Evolutionary conservation across 2,797 vertebrate species (phyloP).

Genomic region (Ibycter americanus): DNA sequence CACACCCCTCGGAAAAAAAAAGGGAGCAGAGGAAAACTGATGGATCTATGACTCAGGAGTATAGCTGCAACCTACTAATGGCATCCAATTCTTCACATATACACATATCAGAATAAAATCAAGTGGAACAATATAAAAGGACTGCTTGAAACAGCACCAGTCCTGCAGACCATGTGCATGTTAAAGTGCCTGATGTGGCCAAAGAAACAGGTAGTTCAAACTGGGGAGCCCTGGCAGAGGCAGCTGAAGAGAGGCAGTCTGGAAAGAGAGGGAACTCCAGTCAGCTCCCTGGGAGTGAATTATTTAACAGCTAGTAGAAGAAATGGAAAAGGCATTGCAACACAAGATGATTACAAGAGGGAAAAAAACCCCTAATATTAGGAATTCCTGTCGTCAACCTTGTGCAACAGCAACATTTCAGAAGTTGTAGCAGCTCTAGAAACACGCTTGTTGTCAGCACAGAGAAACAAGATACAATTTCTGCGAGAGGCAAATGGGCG

Average conservation of each 20-base stretch:
- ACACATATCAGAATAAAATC: background rate
- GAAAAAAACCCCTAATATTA: background rate
- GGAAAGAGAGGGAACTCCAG: background rate
- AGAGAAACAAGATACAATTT: background rate
- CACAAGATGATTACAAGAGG: background rate
- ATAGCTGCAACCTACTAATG: background rate
- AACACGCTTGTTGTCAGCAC: background rate
- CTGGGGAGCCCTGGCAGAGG: background rate
- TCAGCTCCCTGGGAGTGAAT: background rate
- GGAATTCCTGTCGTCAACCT: background rate
- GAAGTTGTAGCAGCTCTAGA: background rate
- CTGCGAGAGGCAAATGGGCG: fast-evolving
- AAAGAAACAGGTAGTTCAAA: background rate
- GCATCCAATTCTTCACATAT: background rate
- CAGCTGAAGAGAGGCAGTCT: background rate
- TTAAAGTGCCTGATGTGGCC: background rate
- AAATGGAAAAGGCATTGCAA: background rate
- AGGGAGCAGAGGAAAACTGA: background rate
- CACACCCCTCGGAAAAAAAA: too few species aligned
- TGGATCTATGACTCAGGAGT: background rate
- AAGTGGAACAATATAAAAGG: background rate
- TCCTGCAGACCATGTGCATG: background rate
- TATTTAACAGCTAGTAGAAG: background rate
- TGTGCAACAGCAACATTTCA: background rate
- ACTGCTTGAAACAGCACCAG: background rate